Base-by-base conservation (phyloP, 2,797 vertebrate genomes). In the Harpagifer antarcticus region DNA sequence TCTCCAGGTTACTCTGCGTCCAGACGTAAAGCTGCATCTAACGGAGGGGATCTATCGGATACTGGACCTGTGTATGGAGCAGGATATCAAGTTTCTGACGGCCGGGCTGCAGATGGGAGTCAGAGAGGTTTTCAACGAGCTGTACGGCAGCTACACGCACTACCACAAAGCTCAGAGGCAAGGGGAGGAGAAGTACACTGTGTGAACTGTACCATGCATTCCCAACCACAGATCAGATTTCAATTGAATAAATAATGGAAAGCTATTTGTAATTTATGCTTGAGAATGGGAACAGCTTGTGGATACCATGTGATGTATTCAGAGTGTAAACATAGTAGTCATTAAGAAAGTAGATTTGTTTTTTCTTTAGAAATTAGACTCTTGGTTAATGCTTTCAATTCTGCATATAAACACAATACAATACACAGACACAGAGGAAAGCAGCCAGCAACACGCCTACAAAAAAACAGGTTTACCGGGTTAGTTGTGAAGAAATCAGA, bases 1-100 rank as follows among this genome's bases (percentile, higher is more conserved):
- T 79, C 60, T 84, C 1, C 27, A 99, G 98, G 97, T 98, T 76
- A 98, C 97, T 57, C 88, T 99, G 87, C 94, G 94, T 19, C 95
- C 97, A 4, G 94, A 95, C 40, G 92, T 99, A 78, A 99, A 98
- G 80, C 88, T 80, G 43, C 95, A 96, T 84, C 95, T 99, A 40
- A 97, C 97, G 14, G 97, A 97, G 78, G 98, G 98, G 31, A 94
- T 99, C 72, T 99, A 98, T 91, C 93, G 89, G 71, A 94, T 99
- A 72, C 89, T 99, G 89, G 98, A 99, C 88, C 94, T 97, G 61
- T 99, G 97, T 79, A 86, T 92, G 33, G 97, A 98, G 83, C 88
- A 93, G 1, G 97, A 99, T 71, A 74, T 98, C 71, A 98, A 96
- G 86, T 99, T 99, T 89, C 92, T 99, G 63, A 96, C 84, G 47